A percentile compares a stretch with the other conserved stretches of the same genome.
phyloP scores from a whole-genome alignment of 2,797 vertebrate species.

The Rhynchotus rufescens region DNA sequence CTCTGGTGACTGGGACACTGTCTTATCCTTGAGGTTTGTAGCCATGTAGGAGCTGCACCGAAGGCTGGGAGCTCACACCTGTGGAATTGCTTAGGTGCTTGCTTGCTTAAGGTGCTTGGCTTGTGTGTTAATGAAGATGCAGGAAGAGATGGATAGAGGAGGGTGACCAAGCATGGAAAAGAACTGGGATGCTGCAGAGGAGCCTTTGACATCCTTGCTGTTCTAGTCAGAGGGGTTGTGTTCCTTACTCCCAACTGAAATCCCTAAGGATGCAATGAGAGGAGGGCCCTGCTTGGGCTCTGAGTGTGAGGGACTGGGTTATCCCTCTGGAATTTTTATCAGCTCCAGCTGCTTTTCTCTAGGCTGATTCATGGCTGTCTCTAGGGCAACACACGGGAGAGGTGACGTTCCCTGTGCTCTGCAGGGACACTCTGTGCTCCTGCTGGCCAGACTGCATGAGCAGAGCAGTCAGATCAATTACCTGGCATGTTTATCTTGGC shows the following conservation, averaged over 20 bases:
- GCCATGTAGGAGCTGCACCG: not conserved
- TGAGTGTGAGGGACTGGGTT: slow-evolving; percentile 36
- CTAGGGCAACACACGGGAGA: slow-evolving; percentile 17
- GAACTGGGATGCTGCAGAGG: not conserved
- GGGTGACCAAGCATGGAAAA: not conserved
- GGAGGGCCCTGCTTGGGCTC: not conserved
- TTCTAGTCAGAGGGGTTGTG: not conserved
- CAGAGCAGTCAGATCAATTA: slow-evolving; percentile 38
- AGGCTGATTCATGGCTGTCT: slow-evolving; percentile 45
- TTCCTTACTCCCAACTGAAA: not conserved
- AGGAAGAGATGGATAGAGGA: not conserved
- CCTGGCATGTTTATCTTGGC: slow-evolving; percentile 23
- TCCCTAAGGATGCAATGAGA: not conserved
- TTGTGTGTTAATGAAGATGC: not conserved
- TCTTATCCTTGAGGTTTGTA: not conserved
- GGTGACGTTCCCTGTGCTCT: slow-evolving; percentile 3
- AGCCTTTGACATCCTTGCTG: not conserved
- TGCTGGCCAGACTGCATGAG: slow-evolving; percentile 22
- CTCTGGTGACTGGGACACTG: not conserved
- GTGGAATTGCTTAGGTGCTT: not conserved
- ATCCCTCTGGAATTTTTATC: slow-evolving; percentile 59
- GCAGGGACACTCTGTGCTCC: not conserved
- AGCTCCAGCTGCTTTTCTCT: slow-evolving; percentile 52
- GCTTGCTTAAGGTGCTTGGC: not conserved
- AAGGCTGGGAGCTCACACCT: not conserved